phyloP scores from a whole-genome alignment of 2,888 invertebrate species.

The Callyntrura guangdongensis region DNA sequence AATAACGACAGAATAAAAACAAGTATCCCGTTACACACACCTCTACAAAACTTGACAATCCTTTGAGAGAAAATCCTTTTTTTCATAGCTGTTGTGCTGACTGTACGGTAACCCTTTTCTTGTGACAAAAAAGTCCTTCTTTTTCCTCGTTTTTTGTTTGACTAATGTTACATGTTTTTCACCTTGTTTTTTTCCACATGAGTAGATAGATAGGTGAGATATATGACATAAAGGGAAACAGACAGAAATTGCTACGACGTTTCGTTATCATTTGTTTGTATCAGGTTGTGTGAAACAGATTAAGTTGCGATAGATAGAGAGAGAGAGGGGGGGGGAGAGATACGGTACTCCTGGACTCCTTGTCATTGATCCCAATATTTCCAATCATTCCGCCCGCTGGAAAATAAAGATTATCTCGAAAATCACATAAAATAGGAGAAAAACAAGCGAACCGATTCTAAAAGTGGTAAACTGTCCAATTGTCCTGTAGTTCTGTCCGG shows the following conservation, averaged over 20 bases:
- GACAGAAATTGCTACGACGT: too few relatives aligned
- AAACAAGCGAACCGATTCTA: neutral
- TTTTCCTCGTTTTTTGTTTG: constrained; percentile 27
- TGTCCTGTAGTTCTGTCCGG: neutral
- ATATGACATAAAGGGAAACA: neutral
- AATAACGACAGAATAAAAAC: too few relatives aligned
- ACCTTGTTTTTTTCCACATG: constrained; percentile 73
- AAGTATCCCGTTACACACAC: constrained; percentile 22
- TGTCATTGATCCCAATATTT: constrained; percentile 5
- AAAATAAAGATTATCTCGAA: constrained; percentile 9
- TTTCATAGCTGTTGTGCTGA: too few relatives aligned
- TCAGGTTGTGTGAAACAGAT: too few relatives aligned
- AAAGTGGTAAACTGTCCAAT: neutral
- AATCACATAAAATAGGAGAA: constrained; percentile 17
- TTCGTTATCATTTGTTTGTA: too few relatives aligned
- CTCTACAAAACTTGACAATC: neutral
- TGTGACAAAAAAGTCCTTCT: neutral
- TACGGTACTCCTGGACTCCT: too few relatives aligned
- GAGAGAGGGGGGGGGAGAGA: too few relatives aligned
- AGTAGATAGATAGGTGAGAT: constrained; percentile 1
- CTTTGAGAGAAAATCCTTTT: too few relatives aligned
- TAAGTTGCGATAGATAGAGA: neutral
- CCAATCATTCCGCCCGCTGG: neutral
- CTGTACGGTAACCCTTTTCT: too few relatives aligned
- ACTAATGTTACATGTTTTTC: constrained; percentile 74